phyloP scores from a whole-genome alignment of 2,888 invertebrate species.

The Nemurella pictetii region DNA sequence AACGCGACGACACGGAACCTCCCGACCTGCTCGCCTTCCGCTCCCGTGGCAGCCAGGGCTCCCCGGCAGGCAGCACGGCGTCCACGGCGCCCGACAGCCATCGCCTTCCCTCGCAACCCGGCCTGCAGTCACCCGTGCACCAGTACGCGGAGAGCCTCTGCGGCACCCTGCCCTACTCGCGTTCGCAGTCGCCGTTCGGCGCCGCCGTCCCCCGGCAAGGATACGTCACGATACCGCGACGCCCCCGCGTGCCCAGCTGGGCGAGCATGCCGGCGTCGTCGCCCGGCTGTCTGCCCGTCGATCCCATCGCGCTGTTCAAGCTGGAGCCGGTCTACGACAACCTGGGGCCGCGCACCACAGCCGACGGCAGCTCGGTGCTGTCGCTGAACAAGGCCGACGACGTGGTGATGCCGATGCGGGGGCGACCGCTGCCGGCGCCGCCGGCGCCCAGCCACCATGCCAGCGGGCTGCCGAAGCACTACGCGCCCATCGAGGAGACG shows the following conservation, averaged over 20 bases:
- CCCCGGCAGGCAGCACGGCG: conserved; percentile 79
- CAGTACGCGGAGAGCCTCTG: conserved; percentile 62
- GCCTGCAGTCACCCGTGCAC: conserved; percentile 50
- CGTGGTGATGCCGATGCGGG: conserved; percentile 38
- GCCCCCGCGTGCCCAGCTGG: conserved; percentile 83
- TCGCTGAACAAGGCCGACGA: conserved; percentile 71
- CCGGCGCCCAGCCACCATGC: conserved; percentile 59
- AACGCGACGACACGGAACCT: conserved; percentile 55
- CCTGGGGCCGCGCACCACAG: conserved; percentile 80
- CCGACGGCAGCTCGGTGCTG: conserved; percentile 79
- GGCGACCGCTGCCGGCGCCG: conserved; percentile 60
- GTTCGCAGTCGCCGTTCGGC: conserved; percentile 61
- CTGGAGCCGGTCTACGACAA: conserved; percentile 85
- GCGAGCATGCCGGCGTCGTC: conserved; percentile 62
- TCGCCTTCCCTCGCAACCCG: conserved; percentile 57
- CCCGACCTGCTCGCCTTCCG: conserved; percentile 83
- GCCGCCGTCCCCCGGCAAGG: conserved; percentile 76
- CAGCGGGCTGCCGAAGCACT: conserved; percentile 48
- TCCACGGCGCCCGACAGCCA: conserved; percentile 78
- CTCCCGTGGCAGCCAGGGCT: conserved; percentile 68
- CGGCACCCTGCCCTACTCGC: conserved; percentile 79
- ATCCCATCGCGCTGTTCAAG: conserved; percentile 50
- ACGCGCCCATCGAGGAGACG: conserved; percentile 54
- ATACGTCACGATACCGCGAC: conserved; percentile 83
- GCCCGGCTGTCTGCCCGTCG: conserved; percentile 56